A percentile compares a stretch with the other conserved stretches of the same genome.
phyloP scores from a whole-genome alignment of 2,113 vertebrate species.

The Saccopteryx bilineata region DNA sequence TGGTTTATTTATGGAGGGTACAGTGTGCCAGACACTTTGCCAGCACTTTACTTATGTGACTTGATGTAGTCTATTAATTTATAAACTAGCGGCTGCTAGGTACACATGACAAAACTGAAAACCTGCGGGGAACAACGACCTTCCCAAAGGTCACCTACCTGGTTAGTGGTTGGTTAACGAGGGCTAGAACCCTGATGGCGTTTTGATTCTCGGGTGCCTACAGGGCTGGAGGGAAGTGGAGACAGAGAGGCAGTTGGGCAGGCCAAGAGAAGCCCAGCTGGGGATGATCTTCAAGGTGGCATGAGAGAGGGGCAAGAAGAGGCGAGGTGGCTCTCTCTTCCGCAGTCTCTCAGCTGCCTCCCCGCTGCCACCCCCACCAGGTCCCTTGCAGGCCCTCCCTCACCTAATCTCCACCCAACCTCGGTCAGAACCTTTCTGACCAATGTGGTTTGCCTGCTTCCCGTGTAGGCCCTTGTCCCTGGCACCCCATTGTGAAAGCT shows the following conservation, averaged over 20 bases:
- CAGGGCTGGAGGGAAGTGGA: neutral
- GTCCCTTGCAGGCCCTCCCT: neutral
- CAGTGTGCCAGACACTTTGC: neutral
- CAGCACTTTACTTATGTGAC: neutral
- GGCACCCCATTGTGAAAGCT: neutral
- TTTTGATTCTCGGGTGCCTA: neutral
- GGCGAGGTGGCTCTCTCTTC: neutral
- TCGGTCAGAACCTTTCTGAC: neutral
- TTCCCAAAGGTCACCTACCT: neutral
- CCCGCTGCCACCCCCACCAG: neutral
- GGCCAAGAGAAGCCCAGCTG: neutral
- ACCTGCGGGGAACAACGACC: neutral
- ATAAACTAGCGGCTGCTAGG: neutral
- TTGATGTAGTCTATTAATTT: constrained; percentile 11
- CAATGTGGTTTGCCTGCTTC: neutral
- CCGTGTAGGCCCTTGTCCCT: neutral
- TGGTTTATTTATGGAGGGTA: neutral
- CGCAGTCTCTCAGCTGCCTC: neutral
- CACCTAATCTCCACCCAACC: neutral
- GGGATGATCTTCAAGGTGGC: neutral
- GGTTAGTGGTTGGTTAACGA: neutral
- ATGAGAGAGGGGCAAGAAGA: neutral
- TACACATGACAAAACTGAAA: neutral
- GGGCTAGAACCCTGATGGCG: neutral
- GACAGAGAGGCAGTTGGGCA: neutral